Conservation (phyloP, 53 echinoderm and acorn worm genomes). For the Actinopyga echinites region DNA sequence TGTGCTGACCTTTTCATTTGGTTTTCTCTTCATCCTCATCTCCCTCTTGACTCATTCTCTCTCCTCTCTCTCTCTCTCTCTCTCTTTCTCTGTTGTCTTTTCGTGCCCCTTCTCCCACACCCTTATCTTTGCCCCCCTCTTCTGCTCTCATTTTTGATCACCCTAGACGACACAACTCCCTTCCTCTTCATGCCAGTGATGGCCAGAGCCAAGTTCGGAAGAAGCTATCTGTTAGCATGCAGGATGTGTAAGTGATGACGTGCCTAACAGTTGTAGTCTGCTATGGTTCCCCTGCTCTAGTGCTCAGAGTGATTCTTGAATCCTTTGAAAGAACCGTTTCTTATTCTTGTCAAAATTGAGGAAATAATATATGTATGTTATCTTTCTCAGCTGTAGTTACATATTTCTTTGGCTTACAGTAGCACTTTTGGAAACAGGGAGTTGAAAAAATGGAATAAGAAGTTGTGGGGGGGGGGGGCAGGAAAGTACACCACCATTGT, state of each 20-base stretch:
- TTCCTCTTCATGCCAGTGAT: conserved; percentile 18
- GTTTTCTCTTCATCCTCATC: conserved; percentile 59
- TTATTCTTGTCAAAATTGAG: too few relatives aligned
- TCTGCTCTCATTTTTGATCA: conserved; percentile 3
- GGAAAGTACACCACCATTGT: too few relatives aligned
- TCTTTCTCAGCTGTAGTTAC: too few relatives aligned
- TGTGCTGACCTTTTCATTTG: conserved; percentile 39
- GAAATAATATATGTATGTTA: too few relatives aligned
- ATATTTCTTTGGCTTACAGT: too few relatives aligned
- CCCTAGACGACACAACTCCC: conserved; percentile 19
- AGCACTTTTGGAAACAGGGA: too few relatives aligned
- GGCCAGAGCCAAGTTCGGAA: conserved; percentile 25
- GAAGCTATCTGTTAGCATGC: conserved; percentile 44
- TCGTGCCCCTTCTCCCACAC: not conserved
- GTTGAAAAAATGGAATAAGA: too few relatives aligned
- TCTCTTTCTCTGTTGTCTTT: not conserved
- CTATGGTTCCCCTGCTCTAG: too few relatives aligned
- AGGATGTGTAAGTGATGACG: conserved; percentile 34
- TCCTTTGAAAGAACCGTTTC: too few relatives aligned
- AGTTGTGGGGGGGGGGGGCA: too few relatives aligned
- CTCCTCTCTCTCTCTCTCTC: conserved; percentile 48
- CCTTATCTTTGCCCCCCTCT: conserved; percentile 6
- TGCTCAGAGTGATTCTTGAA: too few relatives aligned
- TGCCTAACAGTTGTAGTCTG: not conserved
- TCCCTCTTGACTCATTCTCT: conserved; percentile 49